These are phyloP conservation scores for Pachycephus smyrnensis DNA, from an alignment of 2,888 invertebrate genomes.

Conservation along the genomic window DNA sequence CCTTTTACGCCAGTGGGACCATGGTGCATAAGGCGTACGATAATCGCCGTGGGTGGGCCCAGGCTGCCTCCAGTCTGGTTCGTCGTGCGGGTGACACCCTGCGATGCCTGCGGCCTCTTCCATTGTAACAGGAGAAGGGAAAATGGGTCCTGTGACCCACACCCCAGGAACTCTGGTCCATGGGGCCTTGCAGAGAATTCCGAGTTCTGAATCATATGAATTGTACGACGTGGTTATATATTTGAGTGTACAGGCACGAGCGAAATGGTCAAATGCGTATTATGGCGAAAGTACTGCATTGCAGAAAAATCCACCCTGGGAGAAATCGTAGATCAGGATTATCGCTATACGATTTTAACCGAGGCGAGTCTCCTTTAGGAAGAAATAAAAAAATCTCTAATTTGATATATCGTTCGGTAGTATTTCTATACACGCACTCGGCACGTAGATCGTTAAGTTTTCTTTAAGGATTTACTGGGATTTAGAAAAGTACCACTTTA, in stretches of 20 bases:
- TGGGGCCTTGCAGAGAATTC: conserved; percentile 22
- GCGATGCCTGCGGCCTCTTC: conserved; percentile 26
- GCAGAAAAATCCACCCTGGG: neutral
- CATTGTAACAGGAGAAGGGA: conserved; percentile 34
- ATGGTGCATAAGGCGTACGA: conserved; percentile 22
- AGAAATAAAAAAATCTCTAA: neutral
- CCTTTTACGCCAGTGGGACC: conserved; percentile 26
- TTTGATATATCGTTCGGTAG: neutral
- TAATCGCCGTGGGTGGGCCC: conserved; percentile 43
- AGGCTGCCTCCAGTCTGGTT: conserved; percentile 33
- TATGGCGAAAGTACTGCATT: neutral
- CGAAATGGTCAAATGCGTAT: neutral
- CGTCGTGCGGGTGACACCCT: conserved; percentile 42
- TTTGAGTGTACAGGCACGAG: neutral
- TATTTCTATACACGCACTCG: neutral
- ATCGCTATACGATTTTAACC: neutral
- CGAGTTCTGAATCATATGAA: conserved; percentile 10
- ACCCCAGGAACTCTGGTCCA: conserved; percentile 19
- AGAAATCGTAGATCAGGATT: neutral
- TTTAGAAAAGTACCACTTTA: neutral
- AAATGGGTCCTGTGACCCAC: conserved; percentile 23
- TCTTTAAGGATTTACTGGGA: neutral
- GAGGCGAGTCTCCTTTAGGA: neutral
- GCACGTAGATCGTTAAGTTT: neutral
- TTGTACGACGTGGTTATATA: neutral